Conservation (phyloP, 2,113 vertebrate species). For the Cyprinodon variegatus region DNA sequence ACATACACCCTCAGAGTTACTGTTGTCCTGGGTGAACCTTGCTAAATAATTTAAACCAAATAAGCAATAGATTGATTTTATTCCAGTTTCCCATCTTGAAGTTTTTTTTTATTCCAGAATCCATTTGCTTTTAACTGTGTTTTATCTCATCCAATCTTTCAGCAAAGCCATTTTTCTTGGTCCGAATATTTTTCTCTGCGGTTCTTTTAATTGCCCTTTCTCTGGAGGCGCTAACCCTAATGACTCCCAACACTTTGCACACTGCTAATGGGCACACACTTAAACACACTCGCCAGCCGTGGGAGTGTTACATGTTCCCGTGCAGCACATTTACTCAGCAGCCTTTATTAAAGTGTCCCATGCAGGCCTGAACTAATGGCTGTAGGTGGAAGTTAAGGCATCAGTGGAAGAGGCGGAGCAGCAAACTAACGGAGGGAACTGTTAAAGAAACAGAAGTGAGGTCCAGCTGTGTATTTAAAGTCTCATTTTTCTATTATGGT, state of each 20-base stretch:
- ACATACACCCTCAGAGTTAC: not conserved
- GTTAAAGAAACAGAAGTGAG: not conserved
- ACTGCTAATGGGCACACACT: constrained; percentile 33
- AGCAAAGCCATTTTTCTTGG: constrained; percentile 2
- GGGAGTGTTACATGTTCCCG: constrained; percentile 8
- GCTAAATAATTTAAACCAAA: not conserved
- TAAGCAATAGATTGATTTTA: not conserved
- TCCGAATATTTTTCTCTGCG: constrained; percentile 21
- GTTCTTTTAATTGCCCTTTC: constrained; percentile 60
- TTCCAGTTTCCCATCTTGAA: not conserved
- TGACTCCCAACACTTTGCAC: constrained; percentile 62
- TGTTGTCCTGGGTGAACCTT: not conserved
- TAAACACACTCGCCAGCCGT: constrained; percentile 2
- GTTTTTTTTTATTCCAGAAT: not conserved
- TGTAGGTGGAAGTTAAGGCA: constrained; percentile 17
- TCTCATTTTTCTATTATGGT: not conserved
- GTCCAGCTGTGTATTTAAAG: not conserved
- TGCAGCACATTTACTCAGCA: constrained; percentile 32
- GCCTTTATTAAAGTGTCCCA: constrained; percentile 24
- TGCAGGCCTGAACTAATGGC: constrained; percentile 33
- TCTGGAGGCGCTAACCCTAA: constrained; percentile 54
- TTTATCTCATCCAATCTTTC: constrained; percentile 29
- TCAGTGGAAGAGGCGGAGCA: not conserved
- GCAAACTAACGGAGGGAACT: not conserved
- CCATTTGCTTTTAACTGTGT: not conserved